phyloP scores from a whole-genome alignment of 2,888 invertebrate genomes.

The Euspilapteryx auroguttella region DNA sequence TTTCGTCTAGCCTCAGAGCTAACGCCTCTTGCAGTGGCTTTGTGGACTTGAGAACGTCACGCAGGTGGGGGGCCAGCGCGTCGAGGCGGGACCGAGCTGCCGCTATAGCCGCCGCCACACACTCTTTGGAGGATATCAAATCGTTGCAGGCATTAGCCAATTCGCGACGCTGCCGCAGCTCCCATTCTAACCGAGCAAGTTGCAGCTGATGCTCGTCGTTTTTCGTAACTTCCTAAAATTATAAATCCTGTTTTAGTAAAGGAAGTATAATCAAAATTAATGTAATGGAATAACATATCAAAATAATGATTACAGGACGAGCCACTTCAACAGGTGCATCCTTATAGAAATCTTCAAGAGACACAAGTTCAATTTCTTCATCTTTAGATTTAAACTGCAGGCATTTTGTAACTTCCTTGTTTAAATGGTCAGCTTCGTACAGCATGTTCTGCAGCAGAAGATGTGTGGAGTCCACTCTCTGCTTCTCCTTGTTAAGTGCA shows the following conservation, averaged over 20 bases:
- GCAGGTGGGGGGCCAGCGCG: conserved; percentile 78
- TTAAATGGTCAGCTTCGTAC: conserved; percentile 91
- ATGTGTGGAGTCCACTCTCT: conserved; percentile 87
- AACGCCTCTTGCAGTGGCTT: conserved; percentile 89
- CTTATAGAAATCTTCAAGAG: conserved; percentile 80
- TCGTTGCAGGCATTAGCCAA: conserved; percentile 76
- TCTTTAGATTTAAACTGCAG: conserved; percentile 94
- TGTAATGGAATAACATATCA: neutral
- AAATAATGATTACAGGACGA: conserved; percentile 58
- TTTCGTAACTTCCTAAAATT: conserved; percentile 65
- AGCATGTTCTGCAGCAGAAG: conserved; percentile 89
- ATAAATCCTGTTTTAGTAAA: conserved; percentile 3
- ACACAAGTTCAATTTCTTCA: conserved; percentile 87
- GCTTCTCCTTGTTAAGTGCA: conserved; percentile 79
- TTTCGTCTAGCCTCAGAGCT: conserved; percentile 77
- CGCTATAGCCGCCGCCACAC: conserved; percentile 73
- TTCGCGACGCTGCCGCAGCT: conserved; percentile 84
- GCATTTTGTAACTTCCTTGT: conserved; percentile 93
- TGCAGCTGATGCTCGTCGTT: conserved; percentile 77
- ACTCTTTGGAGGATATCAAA: conserved; percentile 75
- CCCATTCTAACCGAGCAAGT: conserved; percentile 88
- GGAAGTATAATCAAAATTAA: conserved; percentile 2
- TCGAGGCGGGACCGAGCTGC: conserved; percentile 76
- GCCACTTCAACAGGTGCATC: conserved; percentile 74
- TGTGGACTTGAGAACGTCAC: conserved; percentile 66